Base-by-base conservation (phyloP, 2,888 invertebrate genomes). In the Gryllus longicercus region DNA sequence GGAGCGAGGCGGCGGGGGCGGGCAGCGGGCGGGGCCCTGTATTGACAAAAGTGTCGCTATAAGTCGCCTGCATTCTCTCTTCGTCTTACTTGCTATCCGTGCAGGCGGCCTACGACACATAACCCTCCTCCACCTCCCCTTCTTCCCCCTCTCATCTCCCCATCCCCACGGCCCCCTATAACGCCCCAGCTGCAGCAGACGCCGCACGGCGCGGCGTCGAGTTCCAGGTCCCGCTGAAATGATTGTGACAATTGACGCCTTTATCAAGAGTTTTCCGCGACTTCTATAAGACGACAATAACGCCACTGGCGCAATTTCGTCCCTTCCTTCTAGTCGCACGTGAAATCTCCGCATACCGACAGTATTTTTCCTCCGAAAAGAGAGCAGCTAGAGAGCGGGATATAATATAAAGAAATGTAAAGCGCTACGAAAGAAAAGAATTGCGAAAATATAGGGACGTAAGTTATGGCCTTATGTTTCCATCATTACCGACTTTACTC, bases 21-120 rank as follows among this genome's bases (percentile, higher is more conserved):
- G 81, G 82, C 80, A 82, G 82, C 51, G 63, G 74, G 38, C 38
- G 78, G 77, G 75, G 75, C 84, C 84, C 86, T 87, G 87, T 89
- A 89, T 89, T 89, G 89, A 89, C 88, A 89, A 89, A 89, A 89
- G 88, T 88, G 88, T 88, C 88, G 87, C 79, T 49, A 77, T 80
- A 63, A 77, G 77, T 77, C 77, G 77, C 77, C 76, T 25, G 76
- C 25, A 25, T 63, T 77, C 77, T 77, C 50, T 77, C 77, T 49
- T 38, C 38, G 50, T 76, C 76, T 76, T 49, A 18, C 76, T 76
- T 76, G 23, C 25, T 49, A 18, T 38, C 25, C 38, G 50, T 49
- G 49, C 25, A 50, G 50, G 50, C 77, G 38, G 38, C 38, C 38
- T 38, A 38, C 38, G 38, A 38, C 38, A 38, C 38, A 38, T 38